Evolutionary conservation across 1,140 invertebrate species (phyloP).

Genomic region (Diorhabda carinulata): DNA sequence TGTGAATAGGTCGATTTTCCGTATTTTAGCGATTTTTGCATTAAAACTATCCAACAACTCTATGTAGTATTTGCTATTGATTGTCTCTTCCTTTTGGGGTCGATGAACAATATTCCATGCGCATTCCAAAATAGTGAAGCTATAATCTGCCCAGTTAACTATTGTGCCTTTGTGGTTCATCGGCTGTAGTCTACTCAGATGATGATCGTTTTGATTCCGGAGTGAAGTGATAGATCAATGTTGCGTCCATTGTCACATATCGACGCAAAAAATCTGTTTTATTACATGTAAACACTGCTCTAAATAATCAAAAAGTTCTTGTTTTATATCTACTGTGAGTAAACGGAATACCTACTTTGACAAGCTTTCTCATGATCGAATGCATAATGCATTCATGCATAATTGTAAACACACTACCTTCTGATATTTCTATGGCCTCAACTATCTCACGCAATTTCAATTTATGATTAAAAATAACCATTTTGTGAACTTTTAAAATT

Average conservation of each 20-base stretch:
- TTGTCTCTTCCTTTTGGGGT: too few species aligned
- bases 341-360: background rate
- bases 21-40: too few species aligned
- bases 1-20: too few species aligned
- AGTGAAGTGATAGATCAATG: background rate
- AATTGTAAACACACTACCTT: background rate
- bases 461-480: too few species aligned
- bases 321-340: background rate
- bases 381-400: background rate
- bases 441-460: too few species aligned
- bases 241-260: background rate
- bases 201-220: background rate
- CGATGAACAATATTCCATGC: too few species aligned
- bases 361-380: background rate
- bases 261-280: background rate
- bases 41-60: too few species aligned
- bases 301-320: background rate
- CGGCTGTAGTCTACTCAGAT: background rate
- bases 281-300: background rate
- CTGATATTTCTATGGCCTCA: background rate
- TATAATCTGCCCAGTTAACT: too few species aligned
- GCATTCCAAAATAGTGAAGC: too few species aligned
- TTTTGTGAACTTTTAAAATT: too few species aligned
- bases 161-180: background rate
- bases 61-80: too few species aligned